These are phyloP conservation scores for Oceanodroma tethys DNA, from an alignment of 2,113 vertebrate genomes.

Conservation along the genomic window DNA sequence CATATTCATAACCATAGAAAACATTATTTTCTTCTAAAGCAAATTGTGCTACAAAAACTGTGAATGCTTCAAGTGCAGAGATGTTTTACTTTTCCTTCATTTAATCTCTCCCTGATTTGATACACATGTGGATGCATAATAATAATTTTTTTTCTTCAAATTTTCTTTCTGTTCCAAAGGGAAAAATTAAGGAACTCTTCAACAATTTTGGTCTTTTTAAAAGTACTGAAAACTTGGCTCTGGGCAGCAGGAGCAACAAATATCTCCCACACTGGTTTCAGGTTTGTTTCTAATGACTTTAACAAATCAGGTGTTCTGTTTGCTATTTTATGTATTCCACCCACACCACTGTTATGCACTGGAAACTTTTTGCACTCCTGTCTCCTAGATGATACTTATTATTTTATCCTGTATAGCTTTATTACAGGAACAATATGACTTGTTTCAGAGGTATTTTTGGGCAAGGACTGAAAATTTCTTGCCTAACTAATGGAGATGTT, in stretches of 20 bases:
- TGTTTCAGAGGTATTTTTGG: neutral
- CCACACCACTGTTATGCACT: neutral
- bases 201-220: neutral
- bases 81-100: neutral
- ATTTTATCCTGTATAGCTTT: neutral
- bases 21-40: conserved; percentile 1
- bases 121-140: neutral
- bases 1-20: neutral
- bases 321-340: neutral
- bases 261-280: neutral
- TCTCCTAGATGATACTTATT: neutral
- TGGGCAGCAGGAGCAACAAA: neutral
- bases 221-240: neutral
- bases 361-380: neutral
- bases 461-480: neutral
- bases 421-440: neutral
- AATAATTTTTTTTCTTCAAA: neutral
- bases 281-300: neutral
- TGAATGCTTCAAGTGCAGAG: neutral
- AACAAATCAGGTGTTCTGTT: neutral
- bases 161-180: neutral
- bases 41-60: neutral
- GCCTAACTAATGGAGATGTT: neutral
- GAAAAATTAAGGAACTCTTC: neutral
- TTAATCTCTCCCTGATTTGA: neutral